phyloP scores from a whole-genome alignment of 2,888 invertebrate genomes.

The Drosophila borborema region DNA sequence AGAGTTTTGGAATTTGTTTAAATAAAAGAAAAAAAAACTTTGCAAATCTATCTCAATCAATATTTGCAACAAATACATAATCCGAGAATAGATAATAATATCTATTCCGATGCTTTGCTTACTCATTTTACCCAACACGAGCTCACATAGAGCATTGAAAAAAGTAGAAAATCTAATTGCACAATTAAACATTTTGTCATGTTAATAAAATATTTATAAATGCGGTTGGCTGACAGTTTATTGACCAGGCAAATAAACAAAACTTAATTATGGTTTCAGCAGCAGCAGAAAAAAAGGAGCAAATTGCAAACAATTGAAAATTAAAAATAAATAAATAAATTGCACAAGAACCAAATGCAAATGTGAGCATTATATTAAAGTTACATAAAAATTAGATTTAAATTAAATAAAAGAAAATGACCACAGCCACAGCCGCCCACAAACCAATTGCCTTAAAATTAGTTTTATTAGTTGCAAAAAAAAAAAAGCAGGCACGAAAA shows the following conservation, averaged over 20 bases:
- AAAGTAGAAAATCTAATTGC: constrained; percentile 55
- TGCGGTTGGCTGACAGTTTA: constrained; percentile 61
- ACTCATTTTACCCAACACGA: neutral
- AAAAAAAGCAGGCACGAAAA: constrained; percentile 48
- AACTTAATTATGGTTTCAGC: constrained; percentile 68
- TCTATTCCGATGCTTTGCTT: neutral
- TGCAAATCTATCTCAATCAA: neutral
- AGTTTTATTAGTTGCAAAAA: constrained; percentile 44
- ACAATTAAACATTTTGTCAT: constrained; percentile 67
- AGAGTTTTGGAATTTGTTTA: too few species aligned
- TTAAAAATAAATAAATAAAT: constrained; percentile 20
- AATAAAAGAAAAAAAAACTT: neutral
- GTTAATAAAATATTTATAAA: constrained; percentile 78
- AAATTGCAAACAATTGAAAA: constrained; percentile 12
- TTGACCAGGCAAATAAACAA: constrained; percentile 65
- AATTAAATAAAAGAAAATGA: constrained; percentile 12
- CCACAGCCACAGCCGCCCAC: constrained; percentile 46
- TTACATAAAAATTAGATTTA: constrained; percentile 2
- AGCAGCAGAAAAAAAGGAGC: constrained; percentile 23
- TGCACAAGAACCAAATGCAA: constrained; percentile 10
- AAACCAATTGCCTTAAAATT: constrained; percentile 36
- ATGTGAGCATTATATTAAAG: neutral
- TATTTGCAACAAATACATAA: neutral
- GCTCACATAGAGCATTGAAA: constrained; percentile 1
- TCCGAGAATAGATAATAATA: neutral